phyloP scores from a whole-genome alignment of 2,888 invertebrate species.

The Drosophila engyochracea region DNA sequence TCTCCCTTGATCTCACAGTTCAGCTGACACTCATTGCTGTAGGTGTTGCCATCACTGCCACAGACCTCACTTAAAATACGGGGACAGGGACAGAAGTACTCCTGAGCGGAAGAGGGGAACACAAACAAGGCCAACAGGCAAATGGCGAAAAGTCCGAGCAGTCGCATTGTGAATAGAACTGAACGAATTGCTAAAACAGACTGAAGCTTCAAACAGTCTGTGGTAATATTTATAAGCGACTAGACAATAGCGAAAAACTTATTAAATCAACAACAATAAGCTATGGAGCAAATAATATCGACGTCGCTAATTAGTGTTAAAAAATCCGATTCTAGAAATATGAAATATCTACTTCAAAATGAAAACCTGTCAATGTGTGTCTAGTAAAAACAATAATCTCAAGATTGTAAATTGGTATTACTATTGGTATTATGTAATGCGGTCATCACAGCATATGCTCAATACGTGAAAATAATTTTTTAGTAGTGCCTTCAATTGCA shows the following conservation, averaged over 20 bases:
- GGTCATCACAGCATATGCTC: conserved; percentile 14
- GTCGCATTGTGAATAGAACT: conserved; percentile 56
- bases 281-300: too few species aligned
- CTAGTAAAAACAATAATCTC: neutral
- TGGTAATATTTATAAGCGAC: conserved; percentile 35
- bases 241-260: conserved; percentile 7
- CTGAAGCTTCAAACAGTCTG: conserved; percentile 33
- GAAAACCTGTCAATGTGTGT: neutral
- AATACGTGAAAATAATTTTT: conserved; percentile 7
- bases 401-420: conserved; percentile 2
- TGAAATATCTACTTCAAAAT: neutral
- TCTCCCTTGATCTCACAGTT: conserved; percentile 48
- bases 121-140: conserved; percentile 57
- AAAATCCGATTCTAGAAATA: conserved; percentile 7
- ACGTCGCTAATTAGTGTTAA: conserved; percentile 4
- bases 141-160: conserved; percentile 54
- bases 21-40: conserved; percentile 73
- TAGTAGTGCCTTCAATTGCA: neutral
- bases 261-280: conserved; percentile 1
- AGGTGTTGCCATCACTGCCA: conserved; percentile 51
- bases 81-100: conserved; percentile 35
- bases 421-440: neutral
- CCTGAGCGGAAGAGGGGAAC: conserved; percentile 6
- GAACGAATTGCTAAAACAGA: conserved; percentile 31
- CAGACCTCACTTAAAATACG: conserved; percentile 37